Conservation (phyloP, 2,113 vertebrate genomes). For the Eptesicus fuscus region DNA sequence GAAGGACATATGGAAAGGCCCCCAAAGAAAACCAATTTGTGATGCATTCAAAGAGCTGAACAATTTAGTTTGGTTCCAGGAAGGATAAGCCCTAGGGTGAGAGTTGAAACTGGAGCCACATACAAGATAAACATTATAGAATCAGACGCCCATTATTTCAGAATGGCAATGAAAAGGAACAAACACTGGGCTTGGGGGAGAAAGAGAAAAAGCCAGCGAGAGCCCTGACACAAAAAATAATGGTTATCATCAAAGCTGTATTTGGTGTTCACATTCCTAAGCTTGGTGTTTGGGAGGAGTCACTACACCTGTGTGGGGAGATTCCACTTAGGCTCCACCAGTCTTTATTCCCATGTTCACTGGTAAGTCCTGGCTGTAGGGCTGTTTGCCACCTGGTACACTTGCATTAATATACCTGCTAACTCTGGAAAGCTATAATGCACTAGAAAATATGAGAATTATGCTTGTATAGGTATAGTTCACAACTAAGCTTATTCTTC, state of each 20-base stretch:
- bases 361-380: accelerated
- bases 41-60: background rate
- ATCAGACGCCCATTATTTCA: background rate
- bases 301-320: too few relatives aligned
- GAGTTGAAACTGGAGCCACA: background rate
- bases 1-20: background rate
- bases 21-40: background rate
- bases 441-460: background rate
- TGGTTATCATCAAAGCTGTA: background rate
- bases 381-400: accelerated
- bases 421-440: background rate
- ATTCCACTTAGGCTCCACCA: accelerated
- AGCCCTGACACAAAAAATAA: background rate
- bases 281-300: too few relatives aligned
- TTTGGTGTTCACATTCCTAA: background rate
- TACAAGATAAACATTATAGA: background rate
- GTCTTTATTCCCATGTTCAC: background rate
- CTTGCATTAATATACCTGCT: background rate
- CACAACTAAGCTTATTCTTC: background rate
- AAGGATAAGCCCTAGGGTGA: background rate
- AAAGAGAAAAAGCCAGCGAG: background rate
- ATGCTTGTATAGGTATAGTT: background rate
- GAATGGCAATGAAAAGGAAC: background rate
- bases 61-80: background rate
- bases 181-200: background rate